These are phyloP conservation scores for Lerista edwardsae DNA, from an alignment of 2,797 vertebrate genomes.

Conservation along the genomic window DNA sequence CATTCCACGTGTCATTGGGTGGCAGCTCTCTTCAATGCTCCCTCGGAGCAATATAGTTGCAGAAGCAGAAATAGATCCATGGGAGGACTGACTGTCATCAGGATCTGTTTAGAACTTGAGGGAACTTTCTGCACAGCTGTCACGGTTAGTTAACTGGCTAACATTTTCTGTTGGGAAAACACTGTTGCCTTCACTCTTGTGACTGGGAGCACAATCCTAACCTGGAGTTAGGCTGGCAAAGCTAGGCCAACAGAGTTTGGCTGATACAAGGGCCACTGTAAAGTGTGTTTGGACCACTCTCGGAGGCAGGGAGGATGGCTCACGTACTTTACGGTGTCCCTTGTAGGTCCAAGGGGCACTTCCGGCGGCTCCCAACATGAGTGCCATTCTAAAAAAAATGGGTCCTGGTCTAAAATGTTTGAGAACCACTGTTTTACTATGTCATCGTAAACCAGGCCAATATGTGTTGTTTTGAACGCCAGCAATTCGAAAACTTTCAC, in stretches of 20 bases:
- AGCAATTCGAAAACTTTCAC: background rate
- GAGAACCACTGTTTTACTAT: background rate
- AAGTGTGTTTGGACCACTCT: no score
- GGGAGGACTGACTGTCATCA: background rate
- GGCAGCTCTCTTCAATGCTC: background rate
- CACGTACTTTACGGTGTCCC: no score
- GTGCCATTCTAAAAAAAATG: no score
- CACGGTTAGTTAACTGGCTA: background rate
- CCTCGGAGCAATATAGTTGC: background rate
- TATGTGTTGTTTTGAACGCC: background rate
- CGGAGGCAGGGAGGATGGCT: no score
- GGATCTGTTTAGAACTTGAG: background rate
- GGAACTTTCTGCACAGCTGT: background rate
- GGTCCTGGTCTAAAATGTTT: no score
- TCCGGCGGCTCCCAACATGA: no score
- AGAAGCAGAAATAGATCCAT: background rate
- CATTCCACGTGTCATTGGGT: background rate
- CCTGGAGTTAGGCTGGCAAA: no score
- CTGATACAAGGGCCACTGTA: no score
- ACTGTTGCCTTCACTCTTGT: background rate
- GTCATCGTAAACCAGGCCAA: background rate
- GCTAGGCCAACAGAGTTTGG: no score
- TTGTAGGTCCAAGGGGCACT: no score
- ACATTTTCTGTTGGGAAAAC: background rate
- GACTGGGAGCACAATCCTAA: no score